These are phyloP conservation scores for Anser brachyrhynchus DNA, from an alignment of 2,113 vertebrate species.

Conservation along the genomic window DNA sequence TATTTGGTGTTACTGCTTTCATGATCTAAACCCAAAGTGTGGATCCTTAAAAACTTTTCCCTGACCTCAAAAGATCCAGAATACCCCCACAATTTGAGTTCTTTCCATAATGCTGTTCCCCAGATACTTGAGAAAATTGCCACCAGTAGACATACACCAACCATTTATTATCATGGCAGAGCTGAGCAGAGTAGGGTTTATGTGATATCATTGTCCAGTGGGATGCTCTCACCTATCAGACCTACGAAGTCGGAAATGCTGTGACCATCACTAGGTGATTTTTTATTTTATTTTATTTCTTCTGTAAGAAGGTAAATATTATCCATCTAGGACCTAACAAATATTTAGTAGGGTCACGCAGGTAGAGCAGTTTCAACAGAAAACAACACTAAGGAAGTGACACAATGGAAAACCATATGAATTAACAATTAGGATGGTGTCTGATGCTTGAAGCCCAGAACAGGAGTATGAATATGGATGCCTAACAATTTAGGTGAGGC, in stretches of 20 bases:
- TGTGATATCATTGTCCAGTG: neutral
- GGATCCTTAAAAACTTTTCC: neutral
- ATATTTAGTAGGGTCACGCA: neutral
- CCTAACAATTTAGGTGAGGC: neutral
- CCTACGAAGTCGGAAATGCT: neutral
- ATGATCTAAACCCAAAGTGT: neutral
- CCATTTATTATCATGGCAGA: neutral
- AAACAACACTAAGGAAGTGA: neutral
- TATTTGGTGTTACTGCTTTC: neutral
- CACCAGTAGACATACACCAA: rapidly evolving
- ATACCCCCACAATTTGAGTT: neutral
- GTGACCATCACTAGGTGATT: neutral
- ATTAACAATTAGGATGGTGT: neutral
- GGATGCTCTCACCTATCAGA: neutral
- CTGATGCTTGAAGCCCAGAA: neutral
- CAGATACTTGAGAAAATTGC: neutral
- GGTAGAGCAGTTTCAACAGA: neutral
- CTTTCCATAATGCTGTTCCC: neutral
- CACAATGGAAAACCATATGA: neutral
- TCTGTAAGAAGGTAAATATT: neutral
- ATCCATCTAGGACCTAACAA: neutral
- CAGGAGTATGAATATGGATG: neutral
- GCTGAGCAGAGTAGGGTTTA: neutral
- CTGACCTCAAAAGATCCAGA: neutral
- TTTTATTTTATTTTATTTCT: neutral